Conservation (phyloP, 2,888 invertebrate genomes). For the Nephrotoma flavescens region DNA sequence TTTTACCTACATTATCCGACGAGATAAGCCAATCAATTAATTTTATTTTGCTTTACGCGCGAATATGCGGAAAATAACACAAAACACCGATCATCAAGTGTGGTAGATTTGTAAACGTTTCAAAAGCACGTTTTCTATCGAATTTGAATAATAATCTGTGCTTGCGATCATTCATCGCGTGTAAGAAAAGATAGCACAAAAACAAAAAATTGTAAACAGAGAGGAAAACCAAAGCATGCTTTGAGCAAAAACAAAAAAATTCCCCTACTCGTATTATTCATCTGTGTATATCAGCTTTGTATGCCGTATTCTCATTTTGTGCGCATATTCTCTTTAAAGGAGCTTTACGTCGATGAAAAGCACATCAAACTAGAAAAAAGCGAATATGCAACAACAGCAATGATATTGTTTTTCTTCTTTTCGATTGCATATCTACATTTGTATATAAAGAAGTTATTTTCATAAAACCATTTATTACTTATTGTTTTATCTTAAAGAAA, state of each 20-base stretch:
- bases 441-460: not conserved
- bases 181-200: not conserved
- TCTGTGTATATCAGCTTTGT: not conserved
- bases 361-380: not conserved
- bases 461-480: not conserved
- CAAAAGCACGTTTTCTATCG: not conserved
- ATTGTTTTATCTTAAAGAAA: not conserved
- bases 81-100: not conserved
- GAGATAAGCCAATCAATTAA: not conserved
- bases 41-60: not conserved
- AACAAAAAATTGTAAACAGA: not conserved
- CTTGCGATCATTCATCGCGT: not conserved
- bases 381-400: not conserved
- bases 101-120: not conserved
- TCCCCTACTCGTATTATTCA: not conserved
- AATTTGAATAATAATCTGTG: not conserved
- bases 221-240: not conserved
- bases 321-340: not conserved
- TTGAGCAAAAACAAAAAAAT: not conserved
- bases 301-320: not conserved
- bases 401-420: not conserved
- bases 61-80: not conserved
- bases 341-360: not conserved
- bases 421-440: not conserved
- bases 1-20: too few species aligned